A percentile compares a stretch with the other conserved stretches of the same genome.
These are phyloP conservation scores for Loriculus beryllinus DNA, from an alignment of 2,797 vertebrate genomes.

Conservation along the genomic window DNA sequence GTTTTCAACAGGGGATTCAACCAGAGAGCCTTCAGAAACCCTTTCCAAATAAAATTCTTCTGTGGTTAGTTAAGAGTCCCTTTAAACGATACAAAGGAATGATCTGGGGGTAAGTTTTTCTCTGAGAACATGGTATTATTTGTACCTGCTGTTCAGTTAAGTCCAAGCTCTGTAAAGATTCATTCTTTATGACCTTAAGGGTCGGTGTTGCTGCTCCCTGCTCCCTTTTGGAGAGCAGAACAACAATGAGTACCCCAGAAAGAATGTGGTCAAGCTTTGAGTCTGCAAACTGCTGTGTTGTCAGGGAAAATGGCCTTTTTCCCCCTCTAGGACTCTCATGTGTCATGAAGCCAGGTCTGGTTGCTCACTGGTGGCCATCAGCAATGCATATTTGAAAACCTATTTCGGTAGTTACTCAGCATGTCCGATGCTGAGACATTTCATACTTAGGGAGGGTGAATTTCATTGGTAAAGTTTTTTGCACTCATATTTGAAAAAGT, in stretches of 20 bases:
- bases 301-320: slow-evolving; percentile 3
- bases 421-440: neutral
- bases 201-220: neutral
- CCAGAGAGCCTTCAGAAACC: neutral
- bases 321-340: neutral
- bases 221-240: neutral
- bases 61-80: neutral
- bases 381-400: neutral
- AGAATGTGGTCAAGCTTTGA: neutral
- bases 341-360: neutral
- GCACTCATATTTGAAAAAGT: neutral
- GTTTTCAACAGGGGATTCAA: neutral
- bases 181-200: neutral
- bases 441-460: neutral
- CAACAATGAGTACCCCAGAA: neutral
- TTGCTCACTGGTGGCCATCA: neutral
- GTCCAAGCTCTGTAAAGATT: neutral
- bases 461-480: neutral
- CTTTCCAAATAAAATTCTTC: neutral
- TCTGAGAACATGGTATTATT: neutral
- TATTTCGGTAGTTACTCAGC: neutral
- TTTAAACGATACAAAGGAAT: neutral
- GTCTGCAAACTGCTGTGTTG: neutral
- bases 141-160: neutral
- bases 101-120: neutral